These are phyloP conservation scores for Heterochromis multidens DNA, from an alignment of 2,113 vertebrate genomes.

Conservation along the genomic window DNA sequence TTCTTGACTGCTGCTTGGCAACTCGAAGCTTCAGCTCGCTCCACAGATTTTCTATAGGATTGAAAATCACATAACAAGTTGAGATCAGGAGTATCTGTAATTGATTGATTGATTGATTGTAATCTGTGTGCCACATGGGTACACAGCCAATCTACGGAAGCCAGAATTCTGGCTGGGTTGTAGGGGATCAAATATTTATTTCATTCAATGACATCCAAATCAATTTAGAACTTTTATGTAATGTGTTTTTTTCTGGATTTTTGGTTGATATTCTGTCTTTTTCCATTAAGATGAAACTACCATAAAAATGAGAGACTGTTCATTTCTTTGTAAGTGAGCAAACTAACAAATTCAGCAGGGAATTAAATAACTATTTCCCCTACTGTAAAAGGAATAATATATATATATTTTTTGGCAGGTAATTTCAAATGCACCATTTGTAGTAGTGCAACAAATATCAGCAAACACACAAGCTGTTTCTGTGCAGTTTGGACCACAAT, in stretches of 20 bases:
- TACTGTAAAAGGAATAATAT: background rate
- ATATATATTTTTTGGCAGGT: background rate
- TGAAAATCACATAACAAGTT: too few species aligned
- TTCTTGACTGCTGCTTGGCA: background rate
- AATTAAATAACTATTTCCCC: background rate
- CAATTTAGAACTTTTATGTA: too few species aligned
- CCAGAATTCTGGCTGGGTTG: too few species aligned
- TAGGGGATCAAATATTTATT: too few species aligned
- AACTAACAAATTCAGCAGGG: background rate
- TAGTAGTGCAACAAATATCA: background rate
- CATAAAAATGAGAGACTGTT: background rate
- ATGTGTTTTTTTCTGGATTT: background rate
- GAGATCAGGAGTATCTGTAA: too few species aligned
- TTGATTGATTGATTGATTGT: too few species aligned
- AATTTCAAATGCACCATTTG: background rate
- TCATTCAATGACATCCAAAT: too few species aligned
- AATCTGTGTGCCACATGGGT: too few species aligned
- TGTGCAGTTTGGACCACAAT: background rate
- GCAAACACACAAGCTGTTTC: background rate
- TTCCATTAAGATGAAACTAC: background rate
- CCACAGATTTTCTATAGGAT: background rate
- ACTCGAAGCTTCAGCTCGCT: background rate
- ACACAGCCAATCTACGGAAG: too few species aligned
- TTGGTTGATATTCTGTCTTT: background rate
- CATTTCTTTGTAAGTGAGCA: background rate